Base-by-base conservation (phyloP, 2,113 vertebrate species). In the Labrus mixtus region DNA sequence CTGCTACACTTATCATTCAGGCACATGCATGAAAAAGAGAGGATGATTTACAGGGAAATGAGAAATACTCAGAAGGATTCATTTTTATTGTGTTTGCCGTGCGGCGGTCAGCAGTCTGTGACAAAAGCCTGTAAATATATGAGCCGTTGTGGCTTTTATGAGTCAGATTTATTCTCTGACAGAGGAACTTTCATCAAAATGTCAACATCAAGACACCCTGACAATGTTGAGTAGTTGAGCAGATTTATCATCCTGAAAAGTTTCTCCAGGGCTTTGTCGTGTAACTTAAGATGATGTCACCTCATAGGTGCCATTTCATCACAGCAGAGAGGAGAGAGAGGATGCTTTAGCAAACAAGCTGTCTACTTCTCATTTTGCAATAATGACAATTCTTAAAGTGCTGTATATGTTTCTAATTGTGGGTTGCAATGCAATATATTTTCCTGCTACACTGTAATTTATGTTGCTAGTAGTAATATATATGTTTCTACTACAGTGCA, bases 41-140 rank as follows among this genome's bases (percentile, higher is more conserved):
- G 63, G 78, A 85, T 76, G 73, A 86, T 90, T 89, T 65, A 69
- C 60, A 73, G 59, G 76, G 75, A 89, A 83, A 89, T 74, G 70
- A 80, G 71, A 83, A 78, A 86, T 74, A 75, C 86, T 85, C 66
- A 72, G 78, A 85, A 45, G 56, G 64, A 80, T 87, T 83, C 46
- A 58, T 89, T 89, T 25, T 88, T 74, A 84, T 85, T 88, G 73
- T 81, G 80, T 87, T 81, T 81, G 60, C 76, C 61, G 37, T 19
- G 81, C 53, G 8, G 78, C 53, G 73, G 69, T 73, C 88, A 82
- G 78, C 53, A 74, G 72, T 88, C 79, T 84, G 84, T 83, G 82
- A 83, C 75, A 78, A 78, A 85, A 86, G 61, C 53, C 54, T 50
- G 58, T 71, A 84, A 85, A 86, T 84, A 70, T 80, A 84, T 68